phyloP scores from a whole-genome alignment of 2,113 vertebrate species.

The Leptosomus discolor region DNA sequence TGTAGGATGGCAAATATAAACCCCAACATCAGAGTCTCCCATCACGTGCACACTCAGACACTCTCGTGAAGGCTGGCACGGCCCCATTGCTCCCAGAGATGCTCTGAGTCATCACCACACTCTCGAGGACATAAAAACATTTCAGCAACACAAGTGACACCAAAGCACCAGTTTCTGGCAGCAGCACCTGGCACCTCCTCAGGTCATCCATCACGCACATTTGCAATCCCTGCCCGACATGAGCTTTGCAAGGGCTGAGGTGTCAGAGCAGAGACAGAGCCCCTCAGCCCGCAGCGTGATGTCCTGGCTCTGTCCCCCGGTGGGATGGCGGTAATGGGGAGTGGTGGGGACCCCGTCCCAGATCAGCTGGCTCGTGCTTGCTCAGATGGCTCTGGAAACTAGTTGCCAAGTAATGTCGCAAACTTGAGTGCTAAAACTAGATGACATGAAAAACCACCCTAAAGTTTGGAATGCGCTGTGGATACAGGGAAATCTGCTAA shows the following conservation, averaged over 20 bases:
- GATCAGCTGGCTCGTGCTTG: neutral
- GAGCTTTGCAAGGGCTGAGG: neutral
- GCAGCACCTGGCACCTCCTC: neutral
- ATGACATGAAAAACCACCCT: neutral
- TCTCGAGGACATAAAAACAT: neutral
- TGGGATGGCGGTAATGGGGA: rapidly evolving
- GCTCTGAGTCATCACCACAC: neutral
- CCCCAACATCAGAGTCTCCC: rapidly evolving
- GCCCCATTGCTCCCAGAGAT: neutral
- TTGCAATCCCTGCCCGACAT: neutral
- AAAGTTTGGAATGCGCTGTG: neutral
- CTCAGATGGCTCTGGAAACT: neutral
- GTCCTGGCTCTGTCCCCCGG: rapidly evolving
- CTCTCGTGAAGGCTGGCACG: neutral
- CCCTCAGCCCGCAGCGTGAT: rapidly evolving
- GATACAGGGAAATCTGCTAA: neutral
- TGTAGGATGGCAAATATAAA: neutral
- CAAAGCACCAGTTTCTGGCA: neutral
- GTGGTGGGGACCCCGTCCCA: rapidly evolving
- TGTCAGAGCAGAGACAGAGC: rapidly evolving
- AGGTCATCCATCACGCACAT: neutral
- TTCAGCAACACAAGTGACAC: neutral
- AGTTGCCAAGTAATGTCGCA: neutral
- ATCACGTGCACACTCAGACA: neutral
- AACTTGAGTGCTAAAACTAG: neutral